Conservation (phyloP, 2,113 vertebrate species). For the Recurvirostra avosetta region DNA sequence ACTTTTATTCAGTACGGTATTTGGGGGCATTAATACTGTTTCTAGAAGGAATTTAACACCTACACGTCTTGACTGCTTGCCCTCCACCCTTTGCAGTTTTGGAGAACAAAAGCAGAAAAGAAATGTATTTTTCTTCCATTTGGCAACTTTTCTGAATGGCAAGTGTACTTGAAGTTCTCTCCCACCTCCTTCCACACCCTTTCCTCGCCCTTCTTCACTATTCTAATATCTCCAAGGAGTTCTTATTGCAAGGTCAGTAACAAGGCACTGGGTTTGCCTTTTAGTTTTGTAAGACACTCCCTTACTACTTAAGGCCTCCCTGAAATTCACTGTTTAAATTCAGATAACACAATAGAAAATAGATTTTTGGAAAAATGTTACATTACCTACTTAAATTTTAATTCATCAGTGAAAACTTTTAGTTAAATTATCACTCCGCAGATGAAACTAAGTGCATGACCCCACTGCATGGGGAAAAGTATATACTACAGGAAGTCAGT, state of each 20-base stretch:
- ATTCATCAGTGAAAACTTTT: neutral
- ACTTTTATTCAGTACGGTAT: neutral
- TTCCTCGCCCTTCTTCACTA: neutral
- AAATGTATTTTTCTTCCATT: neutral
- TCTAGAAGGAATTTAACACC: slow-evolving; percentile 10
- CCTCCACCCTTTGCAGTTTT: neutral
- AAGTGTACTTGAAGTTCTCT: slow-evolving; percentile 17
- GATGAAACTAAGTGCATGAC: neutral
- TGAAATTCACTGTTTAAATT: neutral
- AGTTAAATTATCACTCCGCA: neutral
- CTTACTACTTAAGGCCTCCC: neutral
- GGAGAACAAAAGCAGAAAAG: slow-evolving; percentile 18
- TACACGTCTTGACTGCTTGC: neutral
- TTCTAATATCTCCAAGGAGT: neutral
- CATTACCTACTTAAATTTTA: neutral
- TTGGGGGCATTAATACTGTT: neutral
- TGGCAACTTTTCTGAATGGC: slow-evolving; percentile 2
- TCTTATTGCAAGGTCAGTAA: neutral
- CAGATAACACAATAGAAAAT: neutral
- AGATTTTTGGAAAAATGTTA: neutral
- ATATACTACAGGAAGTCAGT: neutral
- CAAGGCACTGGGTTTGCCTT: neutral
- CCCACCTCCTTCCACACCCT: slow-evolving; percentile 47
- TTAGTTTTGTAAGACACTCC: neutral
- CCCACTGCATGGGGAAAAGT: neutral